phyloP scores from a whole-genome alignment of 2,113 vertebrate genomes.

The Scolopax mira region DNA sequence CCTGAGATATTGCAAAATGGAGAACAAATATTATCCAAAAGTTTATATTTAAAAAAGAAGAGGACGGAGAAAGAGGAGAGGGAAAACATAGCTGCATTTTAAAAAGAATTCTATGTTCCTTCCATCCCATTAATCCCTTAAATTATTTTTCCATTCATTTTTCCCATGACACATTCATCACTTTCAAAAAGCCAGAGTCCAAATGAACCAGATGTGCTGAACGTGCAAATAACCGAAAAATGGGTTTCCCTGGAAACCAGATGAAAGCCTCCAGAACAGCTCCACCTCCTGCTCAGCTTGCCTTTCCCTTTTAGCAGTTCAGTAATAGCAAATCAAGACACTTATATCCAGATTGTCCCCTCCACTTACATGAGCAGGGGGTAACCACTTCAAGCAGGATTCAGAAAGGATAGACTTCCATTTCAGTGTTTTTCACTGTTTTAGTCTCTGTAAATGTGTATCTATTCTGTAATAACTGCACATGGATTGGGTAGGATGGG shows the following conservation, averaged over 20 bases:
- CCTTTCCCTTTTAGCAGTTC: slow-evolving; percentile 14
- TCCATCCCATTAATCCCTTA: slow-evolving; percentile 51
- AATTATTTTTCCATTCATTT: slow-evolving; percentile 57
- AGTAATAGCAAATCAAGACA: slow-evolving; percentile 56
- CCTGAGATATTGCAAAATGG: background rate
- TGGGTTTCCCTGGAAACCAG: slow-evolving; percentile 58
- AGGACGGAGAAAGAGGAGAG: background rate
- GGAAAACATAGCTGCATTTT: background rate
- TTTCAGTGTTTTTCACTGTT: slow-evolving; percentile 1
- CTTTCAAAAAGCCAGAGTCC: slow-evolving; percentile 37
- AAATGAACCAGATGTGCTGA: slow-evolving; percentile 68
- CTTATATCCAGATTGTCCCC: slow-evolving; percentile 33
- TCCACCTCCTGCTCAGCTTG: slow-evolving; percentile 57
- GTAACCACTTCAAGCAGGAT: slow-evolving; percentile 42
- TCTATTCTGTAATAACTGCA: background rate
- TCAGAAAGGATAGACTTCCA: slow-evolving; percentile 12
- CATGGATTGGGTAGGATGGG: background rate
- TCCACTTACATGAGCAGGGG: slow-evolving; percentile 38
- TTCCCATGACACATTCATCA: slow-evolving; percentile 36
- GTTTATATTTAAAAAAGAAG: background rate
- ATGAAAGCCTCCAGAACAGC: slow-evolving; percentile 50
- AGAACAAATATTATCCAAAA: background rate
- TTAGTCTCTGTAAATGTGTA: slow-evolving; percentile 9
- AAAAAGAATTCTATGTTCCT: background rate
- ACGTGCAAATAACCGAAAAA: slow-evolving; percentile 58